These are phyloP conservation scores for Thalassoma bifasciatum DNA, from an alignment of 2,113 vertebrate species.

Conservation along the genomic window DNA sequence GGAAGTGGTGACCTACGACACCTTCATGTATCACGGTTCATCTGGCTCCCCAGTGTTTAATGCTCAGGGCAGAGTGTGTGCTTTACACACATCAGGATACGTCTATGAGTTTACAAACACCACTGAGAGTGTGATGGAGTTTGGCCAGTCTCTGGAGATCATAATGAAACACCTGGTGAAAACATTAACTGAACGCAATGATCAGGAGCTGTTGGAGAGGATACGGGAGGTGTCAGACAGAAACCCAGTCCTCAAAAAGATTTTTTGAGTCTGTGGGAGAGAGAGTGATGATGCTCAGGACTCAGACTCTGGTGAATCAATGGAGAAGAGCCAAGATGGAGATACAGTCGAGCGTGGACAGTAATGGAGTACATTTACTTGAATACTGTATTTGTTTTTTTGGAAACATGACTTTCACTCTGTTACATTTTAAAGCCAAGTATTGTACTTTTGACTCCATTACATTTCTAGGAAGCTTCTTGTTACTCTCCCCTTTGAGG, in stretches of 20 bases:
- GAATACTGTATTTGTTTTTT: too few species aligned
- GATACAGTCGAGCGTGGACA: too few species aligned
- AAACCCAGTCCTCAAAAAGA: not conserved
- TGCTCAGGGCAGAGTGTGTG: not conserved
- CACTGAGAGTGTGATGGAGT: not conserved
- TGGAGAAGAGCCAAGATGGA: too few species aligned
- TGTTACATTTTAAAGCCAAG: too few species aligned
- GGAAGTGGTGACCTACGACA: not conserved
- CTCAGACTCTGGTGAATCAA: too few species aligned
- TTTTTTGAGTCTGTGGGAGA: not conserved
- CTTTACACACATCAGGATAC: slow-evolving; percentile 39
- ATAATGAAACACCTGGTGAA: slow-evolving; percentile 28
- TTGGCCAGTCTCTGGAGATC: not conserved
- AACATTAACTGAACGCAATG: not conserved
- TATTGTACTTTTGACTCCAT: too few species aligned
- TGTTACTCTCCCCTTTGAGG: too few species aligned
- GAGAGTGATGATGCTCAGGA: too few species aligned
- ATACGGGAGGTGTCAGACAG: not conserved
- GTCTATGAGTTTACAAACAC: accelerated
- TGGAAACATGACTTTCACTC: too few species aligned
- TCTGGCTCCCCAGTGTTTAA: slow-evolving; percentile 59
- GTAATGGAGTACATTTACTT: too few species aligned
- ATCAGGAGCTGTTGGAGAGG: not conserved
- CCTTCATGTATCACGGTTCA: slow-evolving; percentile 37
- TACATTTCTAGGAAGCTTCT: too few species aligned